Base-by-base conservation (phyloP, 1,140 invertebrate species). In the Drosophila virilis region DNA sequence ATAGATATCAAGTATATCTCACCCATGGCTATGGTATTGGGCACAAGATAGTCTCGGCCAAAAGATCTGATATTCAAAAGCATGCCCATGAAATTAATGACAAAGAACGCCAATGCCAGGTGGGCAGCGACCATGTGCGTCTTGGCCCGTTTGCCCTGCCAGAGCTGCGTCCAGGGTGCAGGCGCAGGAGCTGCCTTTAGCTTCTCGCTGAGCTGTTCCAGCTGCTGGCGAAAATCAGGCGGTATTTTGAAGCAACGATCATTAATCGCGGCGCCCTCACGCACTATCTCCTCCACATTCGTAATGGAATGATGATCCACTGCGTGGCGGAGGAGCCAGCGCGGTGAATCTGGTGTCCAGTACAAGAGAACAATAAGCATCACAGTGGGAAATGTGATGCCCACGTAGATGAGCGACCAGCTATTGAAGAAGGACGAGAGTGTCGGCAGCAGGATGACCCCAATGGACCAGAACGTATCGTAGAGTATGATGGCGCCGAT, bases 381-480 rank as follows among this genome's bases (percentile, higher is more conserved):
- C 6, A 93, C 17, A 12, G 92, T 93, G 43, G 92, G 92, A 28
- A 92, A 86, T 6, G 91, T 92, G 6, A 93, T 93, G 17, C 92
- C 91, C 48, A 93, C 71, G 67, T 93, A 93, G 58, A 93, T 91
- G 32, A 92, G 71, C 0, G 85, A 85, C 92, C 92, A 93, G 52
- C 74, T 92, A 45, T 84, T 90, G 13, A 92, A 92, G 77, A 91
- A 93, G 1, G 89, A 90, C 3, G 92, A 81, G 6, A 93, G 77
- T 1, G 80, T 84, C 10, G 92, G 92, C 54, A 93, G 57, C n/a
- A 93, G 64, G 17, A 93, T 92, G 6, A 93, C 91, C 0, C 92
- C 92, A 58, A 93, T 58, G 6, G 92, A 92, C 92, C 92, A 93
- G 60, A 92, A 93, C 1, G 92, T 92, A 59, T 93, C 92, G 65